These are phyloP conservation scores for Callionymus lyra DNA, from an alignment of 2,113 vertebrate genomes.

Conservation along the genomic window DNA sequence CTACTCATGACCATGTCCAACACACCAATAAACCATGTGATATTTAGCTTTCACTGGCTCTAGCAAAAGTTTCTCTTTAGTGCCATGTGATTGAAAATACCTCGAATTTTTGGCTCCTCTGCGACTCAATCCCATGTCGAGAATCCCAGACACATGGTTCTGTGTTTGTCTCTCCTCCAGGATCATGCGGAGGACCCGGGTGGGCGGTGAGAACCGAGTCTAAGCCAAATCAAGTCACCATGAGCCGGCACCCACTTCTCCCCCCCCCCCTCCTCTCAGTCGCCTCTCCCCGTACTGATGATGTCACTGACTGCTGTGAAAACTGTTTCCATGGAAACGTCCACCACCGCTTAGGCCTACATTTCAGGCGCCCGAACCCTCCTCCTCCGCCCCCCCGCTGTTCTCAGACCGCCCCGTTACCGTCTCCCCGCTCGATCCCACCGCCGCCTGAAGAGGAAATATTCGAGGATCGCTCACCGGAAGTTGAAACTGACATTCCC, in stretches of 20 bases:
- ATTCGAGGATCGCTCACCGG: constrained; percentile 3
- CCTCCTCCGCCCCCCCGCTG: constrained; percentile 41
- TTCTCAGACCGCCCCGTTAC: constrained; percentile 2
- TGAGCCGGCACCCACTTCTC: constrained; percentile 5
- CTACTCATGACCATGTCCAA: no score
- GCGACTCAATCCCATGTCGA: neutral
- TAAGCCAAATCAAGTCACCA: constrained; percentile 64
- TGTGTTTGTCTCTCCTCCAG: constrained; percentile 55
- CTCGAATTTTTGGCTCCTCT: constrained; percentile 1
- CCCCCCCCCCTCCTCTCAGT: constrained; percentile 7
- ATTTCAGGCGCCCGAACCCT: constrained; percentile 72
- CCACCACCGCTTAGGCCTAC: constrained; percentile 80
- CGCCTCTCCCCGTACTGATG: constrained; percentile 70
- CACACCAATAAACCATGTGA: no score
- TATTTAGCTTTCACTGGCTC: no score
- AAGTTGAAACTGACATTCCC: constrained; percentile 31
- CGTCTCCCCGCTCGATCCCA: constrained; percentile 7
- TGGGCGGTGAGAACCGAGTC: constrained; percentile 89
- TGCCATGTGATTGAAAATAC: no score
- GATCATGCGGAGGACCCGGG: constrained; percentile 79
- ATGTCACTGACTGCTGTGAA: constrained; percentile 79
- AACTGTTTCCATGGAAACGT: constrained; percentile 84
- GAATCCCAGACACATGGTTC: constrained; percentile 12
- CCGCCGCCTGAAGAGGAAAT: constrained; percentile 14
- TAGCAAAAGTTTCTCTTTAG: no score